Evolutionary conservation across 2,797 vertebrate genomes (phyloP), one percentile per base, ranked within the genome.

Genomic region (Buphagus erythrorhynchus): DNA sequence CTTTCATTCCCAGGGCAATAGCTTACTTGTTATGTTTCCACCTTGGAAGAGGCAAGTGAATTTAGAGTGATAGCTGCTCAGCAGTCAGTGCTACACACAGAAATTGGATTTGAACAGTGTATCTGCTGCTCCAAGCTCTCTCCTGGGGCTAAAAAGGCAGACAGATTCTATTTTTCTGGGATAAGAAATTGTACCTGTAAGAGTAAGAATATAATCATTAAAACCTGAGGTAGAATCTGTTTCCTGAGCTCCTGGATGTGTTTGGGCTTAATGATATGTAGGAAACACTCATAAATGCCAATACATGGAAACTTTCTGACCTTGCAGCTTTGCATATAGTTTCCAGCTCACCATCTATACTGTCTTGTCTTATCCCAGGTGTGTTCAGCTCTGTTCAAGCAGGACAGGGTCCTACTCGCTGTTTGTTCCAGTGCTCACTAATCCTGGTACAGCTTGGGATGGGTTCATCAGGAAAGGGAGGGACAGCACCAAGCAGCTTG

Each of bases 31-130:
- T 82, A 15, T 29, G 13, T 52, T 88, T 90, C 16, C 65, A 24
- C 8, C 2, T 24, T 38, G 48, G 43, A 79, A 82, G 16, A 16
- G 13, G 43, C n/a, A 79, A 67, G 62, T 55, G 38, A 80, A 61
- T 80, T 77, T 67, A 71, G 55, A 78, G 24, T 13, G 67, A 59
- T 43, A 71, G 55, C 40, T 71, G 55, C 51, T 93, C 45, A 20
- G 55, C 59, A 71, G 52, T 25, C 19, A 12, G 14, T 12, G 43
- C 24, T 62, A 68, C 0, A 0, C 33, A 19, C 17, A 55, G 48
- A 78, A 91, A 69, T 10, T 26, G 36, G 20, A 67, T 94, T 95
- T 90, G 62, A 68, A 78, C 2, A 90, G n/a, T 2, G 0, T 5
- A 9, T 62, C 86, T 90, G 73, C 82, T 86, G 38, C 33, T 81